These are phyloP conservation scores for Drosophila seguyi DNA, from an alignment of 1,140 invertebrate genomes.

Conservation along the genomic window DNA sequence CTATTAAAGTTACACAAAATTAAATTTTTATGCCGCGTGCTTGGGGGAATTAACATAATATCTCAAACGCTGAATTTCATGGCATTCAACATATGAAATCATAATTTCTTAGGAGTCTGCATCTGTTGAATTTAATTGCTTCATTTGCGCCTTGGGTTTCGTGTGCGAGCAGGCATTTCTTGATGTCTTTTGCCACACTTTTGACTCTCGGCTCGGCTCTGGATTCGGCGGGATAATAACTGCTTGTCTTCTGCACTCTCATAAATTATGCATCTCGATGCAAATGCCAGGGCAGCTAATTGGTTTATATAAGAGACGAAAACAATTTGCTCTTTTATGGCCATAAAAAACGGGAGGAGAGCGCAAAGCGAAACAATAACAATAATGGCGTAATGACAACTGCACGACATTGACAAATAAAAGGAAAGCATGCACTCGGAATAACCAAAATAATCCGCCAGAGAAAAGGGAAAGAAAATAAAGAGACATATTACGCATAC, in stretches of 20 bases:
- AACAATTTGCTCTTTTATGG: conserved; percentile 27
- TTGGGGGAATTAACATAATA: conserved; percentile 39
- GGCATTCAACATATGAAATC: conserved; percentile 33
- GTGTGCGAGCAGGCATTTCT: conserved; percentile 16
- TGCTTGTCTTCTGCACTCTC: conserved; percentile 57
- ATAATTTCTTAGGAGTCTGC: conserved; percentile 41
- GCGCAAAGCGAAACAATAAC: conserved; percentile 56
- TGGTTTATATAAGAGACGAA: conserved; percentile 68
- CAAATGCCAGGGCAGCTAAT: conserved; percentile 68
- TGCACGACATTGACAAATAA: conserved; percentile 67
- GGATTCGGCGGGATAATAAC: conserved; percentile 38
- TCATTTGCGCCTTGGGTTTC: conserved; percentile 67
- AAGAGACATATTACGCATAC: conserved; percentile 62
- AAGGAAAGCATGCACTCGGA: conserved; percentile 57
- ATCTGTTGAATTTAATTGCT: conserved; percentile 77
- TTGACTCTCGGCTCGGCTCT: conserved; percentile 5
- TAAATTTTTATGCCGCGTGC: conserved; percentile 39
- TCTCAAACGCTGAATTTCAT: conserved; percentile 5
- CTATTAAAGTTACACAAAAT: conserved; percentile 69
- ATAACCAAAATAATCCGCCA: conserved; percentile 45
- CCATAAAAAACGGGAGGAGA: conserved; percentile 25
- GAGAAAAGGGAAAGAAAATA: not conserved
- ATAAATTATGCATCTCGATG: conserved; percentile 79
- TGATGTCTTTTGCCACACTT: conserved; percentile 63
- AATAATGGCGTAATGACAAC: conserved; percentile 63